These are phyloP conservation scores for Lasioglossum pauxillum DNA, from an alignment of 2,888 invertebrate genomes.

Conservation along the genomic window DNA sequence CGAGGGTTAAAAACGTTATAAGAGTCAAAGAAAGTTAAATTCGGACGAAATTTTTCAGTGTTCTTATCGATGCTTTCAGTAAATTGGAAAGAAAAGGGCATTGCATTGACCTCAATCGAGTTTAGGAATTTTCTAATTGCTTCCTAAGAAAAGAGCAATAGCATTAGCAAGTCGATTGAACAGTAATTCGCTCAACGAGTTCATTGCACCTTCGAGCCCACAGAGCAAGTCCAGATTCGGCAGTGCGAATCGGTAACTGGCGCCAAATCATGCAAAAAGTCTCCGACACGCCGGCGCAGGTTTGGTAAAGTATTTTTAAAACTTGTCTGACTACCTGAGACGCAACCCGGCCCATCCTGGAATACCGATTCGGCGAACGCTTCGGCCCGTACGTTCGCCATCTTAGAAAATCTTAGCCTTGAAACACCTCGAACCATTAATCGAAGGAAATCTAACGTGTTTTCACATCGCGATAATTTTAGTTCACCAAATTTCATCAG, in stretches of 20 bases:
- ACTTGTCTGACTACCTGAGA: constrained; percentile 72
- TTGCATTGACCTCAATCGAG: background rate
- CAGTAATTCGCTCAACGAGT: constrained; percentile 22
- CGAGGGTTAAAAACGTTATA: too few relatives aligned
- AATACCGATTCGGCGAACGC: constrained; percentile 63
- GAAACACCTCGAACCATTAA: background rate
- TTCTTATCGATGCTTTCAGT: background rate
- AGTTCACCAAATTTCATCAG: background rate
- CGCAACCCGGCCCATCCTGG: constrained; percentile 70
- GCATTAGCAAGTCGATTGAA: background rate
- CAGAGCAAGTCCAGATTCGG: constrained; percentile 48
- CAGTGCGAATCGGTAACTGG: constrained; percentile 66
- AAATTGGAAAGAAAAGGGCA: background rate
- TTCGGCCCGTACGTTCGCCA: constrained; percentile 11
- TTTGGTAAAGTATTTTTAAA: constrained; percentile 76
- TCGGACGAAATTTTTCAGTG: background rate
- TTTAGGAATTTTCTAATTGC: background rate
- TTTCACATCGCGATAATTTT: background rate
- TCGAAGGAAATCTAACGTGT: background rate
- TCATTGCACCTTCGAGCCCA: constrained; percentile 47
- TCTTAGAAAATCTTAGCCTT: constrained; percentile 43
- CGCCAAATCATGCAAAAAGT: constrained; percentile 74
- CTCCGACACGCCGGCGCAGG: constrained; percentile 58
- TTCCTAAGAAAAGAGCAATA: background rate
- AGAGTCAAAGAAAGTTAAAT: background rate